These are phyloP conservation scores for Microchirus variegatus DNA, from an alignment of 2,797 vertebrate genomes.

Conservation along the genomic window DNA sequence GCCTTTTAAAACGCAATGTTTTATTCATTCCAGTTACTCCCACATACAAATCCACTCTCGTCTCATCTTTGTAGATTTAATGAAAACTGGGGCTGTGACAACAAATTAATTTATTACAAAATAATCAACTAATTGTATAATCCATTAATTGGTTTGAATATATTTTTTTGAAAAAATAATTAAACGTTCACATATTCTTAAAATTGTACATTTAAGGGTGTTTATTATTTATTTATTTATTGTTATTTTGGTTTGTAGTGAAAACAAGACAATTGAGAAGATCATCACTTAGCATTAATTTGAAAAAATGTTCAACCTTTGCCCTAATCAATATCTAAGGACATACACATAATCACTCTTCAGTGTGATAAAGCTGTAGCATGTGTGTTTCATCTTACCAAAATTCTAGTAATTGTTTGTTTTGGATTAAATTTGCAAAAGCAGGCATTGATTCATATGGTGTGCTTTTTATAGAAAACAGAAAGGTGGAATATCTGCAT, in stretches of 20 bases:
- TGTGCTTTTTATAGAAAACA: neutral
- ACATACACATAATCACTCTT: slow-evolving; percentile 55
- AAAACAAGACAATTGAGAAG: no score
- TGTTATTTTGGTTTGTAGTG: no score
- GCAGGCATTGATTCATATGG: neutral
- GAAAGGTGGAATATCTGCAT: slow-evolving; percentile 23
- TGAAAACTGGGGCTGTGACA: slow-evolving; percentile 39
- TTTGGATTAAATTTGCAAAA: slow-evolving; percentile 40
- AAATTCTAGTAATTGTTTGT: slow-evolving; percentile 59
- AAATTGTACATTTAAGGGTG: no score
- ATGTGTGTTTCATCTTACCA: slow-evolving; percentile 7
- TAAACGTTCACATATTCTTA: no score
- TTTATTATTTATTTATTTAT: no score
- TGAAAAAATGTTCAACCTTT: no score
- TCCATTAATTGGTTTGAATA: no score
- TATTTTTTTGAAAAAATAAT: no score
- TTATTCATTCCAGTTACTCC: slow-evolving; percentile 77
- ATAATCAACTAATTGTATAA: no score
- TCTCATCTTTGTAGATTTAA: slow-evolving; percentile 44
- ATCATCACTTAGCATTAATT: no score
- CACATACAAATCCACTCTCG: slow-evolving; percentile 66
- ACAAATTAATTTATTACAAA: no score
- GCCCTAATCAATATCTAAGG: slow-evolving; percentile 62
- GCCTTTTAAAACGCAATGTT: slow-evolving; percentile 67
- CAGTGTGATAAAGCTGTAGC: slow-evolving; percentile 12